Evolutionary conservation across 2,888 invertebrate species (phyloP), one percentile per base, ranked within the genome.

Genomic region (Allophyes oxyacanthae): DNA sequence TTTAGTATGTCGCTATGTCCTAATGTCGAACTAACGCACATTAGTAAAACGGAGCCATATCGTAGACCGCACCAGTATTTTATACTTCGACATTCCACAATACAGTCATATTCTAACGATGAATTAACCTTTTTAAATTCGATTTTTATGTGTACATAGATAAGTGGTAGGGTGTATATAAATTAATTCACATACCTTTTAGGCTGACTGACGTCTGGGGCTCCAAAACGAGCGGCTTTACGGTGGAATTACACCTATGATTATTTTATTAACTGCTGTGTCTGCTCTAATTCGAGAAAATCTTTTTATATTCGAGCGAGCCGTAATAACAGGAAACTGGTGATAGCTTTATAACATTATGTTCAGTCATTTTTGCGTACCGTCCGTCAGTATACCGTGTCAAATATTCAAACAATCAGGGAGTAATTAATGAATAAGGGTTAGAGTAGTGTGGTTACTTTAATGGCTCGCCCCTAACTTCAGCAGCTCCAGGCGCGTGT

Each of bases 111-210:
- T 20, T 4, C 20, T 59, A 49, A 43, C 46, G 56, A 46, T 57
- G 53, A 64, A 70, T 59, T 20, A 62, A 59, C 50, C 59, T 57
- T 68, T 72, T 61, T 53, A 72, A 67, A 66, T 68, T 71, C 59
- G 55, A 64, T 67, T 69, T n/a, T 43, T 56, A 65, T 38, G 20
- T 49, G 38, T 15, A 36, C 34, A 20, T 44, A 30, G 34, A 41
- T 56, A 44, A 54, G 51, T 49, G 53, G 63, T 41, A 41, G 54
- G 42, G 52, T 53, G 64, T 62, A 62, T 53, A 64, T 64, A 59
- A 70, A 72, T 76, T 75, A 74, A 76, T 71, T 60, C 62, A 50
- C 51, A 38, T 75, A 60, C 65, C 72, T 76, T 76, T 76, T 71
- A 72, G 57, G 36, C 57, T 63, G 64, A 63, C 62, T 46, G 52